A percentile compares a stretch with the other conserved stretches of the same genome.
These are phyloP conservation scores for Temnothorax unifasciatus DNA, from an alignment of 2,888 invertebrate species.

Conservation along the genomic window DNA sequence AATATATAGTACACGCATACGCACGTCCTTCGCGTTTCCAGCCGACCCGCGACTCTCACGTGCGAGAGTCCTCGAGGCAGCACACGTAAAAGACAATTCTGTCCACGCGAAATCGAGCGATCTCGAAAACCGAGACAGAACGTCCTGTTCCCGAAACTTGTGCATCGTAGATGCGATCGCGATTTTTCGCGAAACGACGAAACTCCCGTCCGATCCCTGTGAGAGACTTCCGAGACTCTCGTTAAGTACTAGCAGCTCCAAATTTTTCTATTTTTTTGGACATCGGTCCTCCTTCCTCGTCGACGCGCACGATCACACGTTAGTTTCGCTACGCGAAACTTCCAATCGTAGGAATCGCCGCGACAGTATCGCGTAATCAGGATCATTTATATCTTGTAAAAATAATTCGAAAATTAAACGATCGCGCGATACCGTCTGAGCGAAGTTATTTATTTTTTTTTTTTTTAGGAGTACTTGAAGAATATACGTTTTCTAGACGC, in stretches of 20 bases:
- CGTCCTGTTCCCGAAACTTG: neutral
- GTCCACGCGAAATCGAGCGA: neutral
- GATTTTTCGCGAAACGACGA: neutral
- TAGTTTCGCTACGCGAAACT: neutral
- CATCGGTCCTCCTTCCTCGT: slow-evolving; percentile 12
- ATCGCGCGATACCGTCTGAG: neutral
- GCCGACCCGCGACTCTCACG: neutral
- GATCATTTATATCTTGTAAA: neutral
- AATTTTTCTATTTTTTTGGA: slow-evolving; percentile 49
- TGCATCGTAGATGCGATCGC: neutral
- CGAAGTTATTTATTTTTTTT: neutral
- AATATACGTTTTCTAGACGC: neutral
- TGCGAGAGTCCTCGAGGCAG: neutral
- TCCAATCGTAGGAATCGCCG: neutral
- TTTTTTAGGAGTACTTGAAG: neutral
- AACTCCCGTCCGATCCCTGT: neutral
- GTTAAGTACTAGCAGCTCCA: slow-evolving; percentile 68
- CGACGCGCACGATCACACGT: neutral
- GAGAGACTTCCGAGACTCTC: slow-evolving; percentile 13
- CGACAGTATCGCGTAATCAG: neutral
- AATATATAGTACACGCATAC: neutral
- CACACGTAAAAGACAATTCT: neutral
- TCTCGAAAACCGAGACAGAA: neutral
- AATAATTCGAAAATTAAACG: slow-evolving; percentile 16
- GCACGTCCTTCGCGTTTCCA: neutral